Base-by-base conservation (phyloP, 1,140 invertebrate genomes). In the Drosophila virilis region DNA sequence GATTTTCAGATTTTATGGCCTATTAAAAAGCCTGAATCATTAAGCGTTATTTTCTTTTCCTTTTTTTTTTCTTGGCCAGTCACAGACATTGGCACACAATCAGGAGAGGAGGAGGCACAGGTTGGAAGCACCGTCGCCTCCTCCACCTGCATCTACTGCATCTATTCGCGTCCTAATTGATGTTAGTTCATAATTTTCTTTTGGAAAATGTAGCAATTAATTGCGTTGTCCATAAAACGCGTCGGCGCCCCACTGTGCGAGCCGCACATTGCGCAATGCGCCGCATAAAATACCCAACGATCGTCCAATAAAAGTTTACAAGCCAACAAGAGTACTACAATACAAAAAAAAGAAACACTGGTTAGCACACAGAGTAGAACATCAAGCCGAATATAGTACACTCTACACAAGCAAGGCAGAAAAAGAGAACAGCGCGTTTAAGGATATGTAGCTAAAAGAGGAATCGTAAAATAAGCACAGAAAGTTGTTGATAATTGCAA, bases 151-250 rank as follows among this genome's bases (percentile, higher is more conserved):
- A 38, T 32, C 35, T 22, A 33, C 35, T 51, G 32, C 54, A 43
- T 77, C 65, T 68, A 71, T 74, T 48, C 62, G 68, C 83, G 76
- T 78, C 82, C 84, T 89, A 89, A 89, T 89, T 89, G 84, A 89
- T 89, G 84, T 89, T 89, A 89, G 84, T 90, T 90, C 84, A 89
- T 89, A 90, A 88, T 89, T 89, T 89, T 89, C 84, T 66, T 84
- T 89, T 89, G 80, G 80, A 89, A 89, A 89, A 89, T 89, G 84
- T 89, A 90, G 85, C 84, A 89, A 89, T 89, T 89, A 89, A 89
- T 89, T 89, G 84, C 84, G 43, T 82, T 72, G 83, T 85, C 84
- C 88, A 89, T 86, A 90, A 90, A 89, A 89, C 85, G 84, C 80
- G 80, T 84, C 77, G 84, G 58, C 77, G 74, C 77, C 84, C 84